Evolutionary conservation across 92 coral and sea anemone species (phyloP).

Genomic region (Epizoanthus illoricatus): DNA sequence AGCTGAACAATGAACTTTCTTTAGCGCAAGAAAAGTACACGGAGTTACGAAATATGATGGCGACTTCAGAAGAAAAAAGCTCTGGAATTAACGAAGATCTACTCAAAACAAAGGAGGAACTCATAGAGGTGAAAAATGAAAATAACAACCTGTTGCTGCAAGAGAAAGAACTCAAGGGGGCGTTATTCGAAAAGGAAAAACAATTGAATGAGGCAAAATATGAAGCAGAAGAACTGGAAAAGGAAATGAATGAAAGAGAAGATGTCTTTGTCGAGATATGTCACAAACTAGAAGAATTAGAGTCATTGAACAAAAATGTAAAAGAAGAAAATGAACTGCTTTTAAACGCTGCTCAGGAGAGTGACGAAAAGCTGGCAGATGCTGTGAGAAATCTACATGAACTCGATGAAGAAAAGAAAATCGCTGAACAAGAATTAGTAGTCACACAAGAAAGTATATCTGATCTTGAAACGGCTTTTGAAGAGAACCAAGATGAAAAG

Average conservation of each 20-base stretch:
- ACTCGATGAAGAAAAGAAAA: slow-evolving; percentile 42
- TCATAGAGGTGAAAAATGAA: slow-evolving; percentile 48
- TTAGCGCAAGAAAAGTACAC: slow-evolving; percentile 52
- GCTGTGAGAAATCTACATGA: slow-evolving; percentile 46
- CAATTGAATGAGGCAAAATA: slow-evolving; percentile 46
- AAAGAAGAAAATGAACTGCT: slow-evolving; percentile 52
- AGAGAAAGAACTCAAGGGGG: slow-evolving; percentile 55
- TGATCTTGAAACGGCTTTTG: slow-evolving; percentile 68
- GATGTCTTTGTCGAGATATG: slow-evolving; percentile 51
- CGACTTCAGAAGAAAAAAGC: slow-evolving; percentile 45
- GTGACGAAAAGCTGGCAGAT: slow-evolving; percentile 52
- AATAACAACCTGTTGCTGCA: slow-evolving; percentile 45
- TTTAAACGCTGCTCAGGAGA: slow-evolving; percentile 38
- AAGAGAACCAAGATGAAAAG: slow-evolving; percentile 61
- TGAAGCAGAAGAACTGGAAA: slow-evolving; percentile 52
- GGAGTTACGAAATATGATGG: slow-evolving; percentile 60
- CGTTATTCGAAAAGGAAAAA: slow-evolving; percentile 60
- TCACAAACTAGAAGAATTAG: slow-evolving; percentile 50
- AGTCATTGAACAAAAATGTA: slow-evolving; percentile 41
- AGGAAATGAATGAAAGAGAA: slow-evolving; percentile 53
- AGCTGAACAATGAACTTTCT: slow-evolving; percentile 56
- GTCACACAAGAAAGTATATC: slow-evolving; percentile 69
- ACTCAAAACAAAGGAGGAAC: slow-evolving; percentile 55
- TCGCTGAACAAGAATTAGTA: slow-evolving; percentile 50
- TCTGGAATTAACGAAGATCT: slow-evolving; percentile 64